phyloP scores from a whole-genome alignment of 2,797 vertebrate genomes.

The Euthynnus affinis region DNA sequence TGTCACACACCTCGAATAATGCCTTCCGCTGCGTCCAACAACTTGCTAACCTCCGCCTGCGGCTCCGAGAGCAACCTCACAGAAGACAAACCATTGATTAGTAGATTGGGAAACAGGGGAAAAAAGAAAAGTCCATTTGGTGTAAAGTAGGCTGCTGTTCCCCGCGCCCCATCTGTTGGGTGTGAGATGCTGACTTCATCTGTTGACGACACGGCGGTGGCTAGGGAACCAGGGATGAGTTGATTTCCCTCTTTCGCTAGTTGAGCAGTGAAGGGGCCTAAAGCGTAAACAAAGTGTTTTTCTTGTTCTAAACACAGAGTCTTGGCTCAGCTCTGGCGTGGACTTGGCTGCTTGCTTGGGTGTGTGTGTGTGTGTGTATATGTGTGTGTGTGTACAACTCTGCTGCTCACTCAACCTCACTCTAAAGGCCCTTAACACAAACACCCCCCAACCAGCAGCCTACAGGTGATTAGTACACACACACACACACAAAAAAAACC shows the following conservation, averaged over 20 bases:
- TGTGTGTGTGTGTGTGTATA: conserved; percentile 33
- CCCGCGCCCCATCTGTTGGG: conserved; percentile 78
- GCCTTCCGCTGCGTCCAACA: conserved; percentile 25
- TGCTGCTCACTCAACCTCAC: conserved; percentile 70
- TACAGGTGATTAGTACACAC: conserved; percentile 59
- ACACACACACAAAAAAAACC: too few species aligned
- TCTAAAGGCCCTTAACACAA: conserved; percentile 63
- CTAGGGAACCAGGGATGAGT: conserved; percentile 76
- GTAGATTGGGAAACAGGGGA: conserved; percentile 51
- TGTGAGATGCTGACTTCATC: conserved; percentile 83
- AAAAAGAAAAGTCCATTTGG: conserved; percentile 75
- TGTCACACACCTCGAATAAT: conserved; percentile 30
- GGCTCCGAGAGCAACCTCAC: conserved; percentile 31
- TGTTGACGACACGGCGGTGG: conserved; percentile 72
- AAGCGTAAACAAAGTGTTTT: conserved; percentile 86
- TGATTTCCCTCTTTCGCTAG: conserved; percentile 80
- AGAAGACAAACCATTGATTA: conserved; percentile 58
- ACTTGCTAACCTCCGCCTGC: conserved; percentile 46
- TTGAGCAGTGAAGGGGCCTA: conserved; percentile 82
- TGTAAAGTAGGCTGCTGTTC: conserved; percentile 80
- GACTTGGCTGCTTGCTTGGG: conserved; percentile 66
- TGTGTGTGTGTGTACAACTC: conserved; percentile 19
- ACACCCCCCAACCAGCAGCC: conserved; percentile 58
- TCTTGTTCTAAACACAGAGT: conserved; percentile 80
- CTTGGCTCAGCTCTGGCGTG: conserved; percentile 73